These are phyloP conservation scores for Leucoraja ocellata DNA, from an alignment of 2,797 vertebrate genomes.

Conservation along the genomic window DNA sequence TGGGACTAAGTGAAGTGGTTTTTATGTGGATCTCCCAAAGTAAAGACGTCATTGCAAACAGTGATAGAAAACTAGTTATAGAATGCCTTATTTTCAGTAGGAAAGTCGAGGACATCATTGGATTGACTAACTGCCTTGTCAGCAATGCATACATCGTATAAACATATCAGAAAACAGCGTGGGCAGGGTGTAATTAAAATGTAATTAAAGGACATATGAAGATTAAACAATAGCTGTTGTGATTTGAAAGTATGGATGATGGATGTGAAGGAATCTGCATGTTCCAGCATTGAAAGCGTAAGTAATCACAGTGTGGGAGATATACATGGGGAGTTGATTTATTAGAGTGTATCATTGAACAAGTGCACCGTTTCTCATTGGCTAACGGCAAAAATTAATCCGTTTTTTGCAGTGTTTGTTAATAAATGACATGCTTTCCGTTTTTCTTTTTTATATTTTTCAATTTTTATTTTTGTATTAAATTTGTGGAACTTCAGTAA, in stretches of 20 bases:
- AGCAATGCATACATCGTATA: no score
- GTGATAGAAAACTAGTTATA: background rate
- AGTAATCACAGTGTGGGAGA: background rate
- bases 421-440: background rate
- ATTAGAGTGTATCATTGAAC: background rate
- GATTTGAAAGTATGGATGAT: background rate
- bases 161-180: no score
- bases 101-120: no score
- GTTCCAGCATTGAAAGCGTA: background rate
- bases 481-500: background rate
- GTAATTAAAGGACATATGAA: background rate
- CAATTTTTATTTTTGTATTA: background rate
- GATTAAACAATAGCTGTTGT: background rate
- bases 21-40: background rate
- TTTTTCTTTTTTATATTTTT: background rate
- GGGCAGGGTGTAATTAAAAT: background rate
- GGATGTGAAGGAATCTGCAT: background rate
- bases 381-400: background rate
- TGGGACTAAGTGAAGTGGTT: background rate
- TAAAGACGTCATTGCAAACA: no score
- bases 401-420: background rate
- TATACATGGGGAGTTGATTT: background rate
- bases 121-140: no score
- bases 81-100: background rate
- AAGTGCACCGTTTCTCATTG: background rate